Conservation (phyloP, 2,797 vertebrate genomes). For the Takifugu ocellatus region DNA sequence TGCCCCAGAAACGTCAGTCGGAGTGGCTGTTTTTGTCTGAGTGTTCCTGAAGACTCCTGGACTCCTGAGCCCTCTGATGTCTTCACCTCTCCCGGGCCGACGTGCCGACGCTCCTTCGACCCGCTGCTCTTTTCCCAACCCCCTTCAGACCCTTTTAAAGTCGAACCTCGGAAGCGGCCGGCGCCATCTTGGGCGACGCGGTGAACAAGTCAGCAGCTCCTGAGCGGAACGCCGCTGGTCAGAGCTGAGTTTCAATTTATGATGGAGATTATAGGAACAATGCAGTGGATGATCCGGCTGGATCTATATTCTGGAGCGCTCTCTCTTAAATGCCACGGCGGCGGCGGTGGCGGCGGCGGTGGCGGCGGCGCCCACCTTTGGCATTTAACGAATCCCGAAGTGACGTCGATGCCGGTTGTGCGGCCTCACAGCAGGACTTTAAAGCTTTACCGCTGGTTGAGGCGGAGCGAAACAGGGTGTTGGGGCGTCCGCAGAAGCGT, state of each 20-base stretch:
- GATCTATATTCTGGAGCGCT: conserved; percentile 13
- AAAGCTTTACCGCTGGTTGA: conserved; percentile 13
- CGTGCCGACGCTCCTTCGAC: conserved; percentile 12
- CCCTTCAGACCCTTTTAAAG: conserved; percentile 19
- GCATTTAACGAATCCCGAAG: conserved; percentile 27
- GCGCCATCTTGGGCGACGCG: not conserved
- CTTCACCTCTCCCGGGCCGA: conserved; percentile 31
- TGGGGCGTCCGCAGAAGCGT: not conserved
- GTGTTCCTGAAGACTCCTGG: conserved; percentile 37
- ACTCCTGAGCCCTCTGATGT: conserved; percentile 43
- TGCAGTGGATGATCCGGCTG: conserved; percentile 17
- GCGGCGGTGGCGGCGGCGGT: no score
- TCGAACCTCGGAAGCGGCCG: conserved; percentile 6
- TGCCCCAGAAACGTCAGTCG: conserved; percentile 70
- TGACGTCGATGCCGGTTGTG: conserved; percentile 21
- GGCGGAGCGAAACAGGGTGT: conserved; percentile 12
- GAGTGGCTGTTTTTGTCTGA: conserved; percentile 33
- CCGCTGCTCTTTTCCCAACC: conserved; percentile 34
- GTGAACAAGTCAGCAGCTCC: not conserved
- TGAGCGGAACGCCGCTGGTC: not conserved
- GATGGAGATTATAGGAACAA: conserved; percentile 25
- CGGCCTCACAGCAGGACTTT: conserved; percentile 20
- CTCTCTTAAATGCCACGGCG: conserved; percentile 17
- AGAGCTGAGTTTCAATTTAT: conserved; percentile 24
- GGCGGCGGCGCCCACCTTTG: conserved; percentile 6